Evolutionary conservation across 1,140 invertebrate genomes (phyloP).

Genomic region (Leptinotarsa texana): DNA sequence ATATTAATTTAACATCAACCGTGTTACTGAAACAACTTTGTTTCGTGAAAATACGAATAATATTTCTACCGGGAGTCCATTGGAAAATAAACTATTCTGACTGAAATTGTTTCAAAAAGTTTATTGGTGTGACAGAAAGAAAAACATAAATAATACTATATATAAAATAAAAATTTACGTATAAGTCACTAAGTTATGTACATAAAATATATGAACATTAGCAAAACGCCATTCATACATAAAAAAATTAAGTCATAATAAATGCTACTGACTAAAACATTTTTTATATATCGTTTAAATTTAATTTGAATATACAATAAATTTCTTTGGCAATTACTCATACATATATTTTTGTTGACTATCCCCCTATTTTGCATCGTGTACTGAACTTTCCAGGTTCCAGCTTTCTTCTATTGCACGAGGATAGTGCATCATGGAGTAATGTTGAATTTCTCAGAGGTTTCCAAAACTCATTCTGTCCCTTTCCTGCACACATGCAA

Average conservation of each 20-base stretch:
- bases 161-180: slow-evolving; percentile 39
- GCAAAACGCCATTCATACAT: slow-evolving; percentile 15
- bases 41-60: too few species aligned
- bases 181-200: slow-evolving; percentile 31
- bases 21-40: too few species aligned
- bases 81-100: too few species aligned
- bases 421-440: not conserved
- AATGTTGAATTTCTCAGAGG: slow-evolving; percentile 11
- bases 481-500: slow-evolving; percentile 39
- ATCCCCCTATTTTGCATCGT: slow-evolving; percentile 9
- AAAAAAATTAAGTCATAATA: slow-evolving; percentile 17
- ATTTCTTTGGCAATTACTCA: slow-evolving; percentile 34
- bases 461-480: slow-evolving; percentile 24
- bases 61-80: too few species aligned
- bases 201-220: slow-evolving; percentile 30
- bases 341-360: slow-evolving; percentile 15
- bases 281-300: slow-evolving; percentile 21
- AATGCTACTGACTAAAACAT: slow-evolving; percentile 19
- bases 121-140: not conserved
- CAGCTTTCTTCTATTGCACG: slow-evolving; percentile 32
- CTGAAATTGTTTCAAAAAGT: too few species aligned
- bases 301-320: slow-evolving; percentile 23
- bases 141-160: slow-evolving; percentile 26
- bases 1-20: too few species aligned
- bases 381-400: not conserved